Conservation (phyloP, 2,797 vertebrate genomes). For the Peromyscus eremicus region DNA sequence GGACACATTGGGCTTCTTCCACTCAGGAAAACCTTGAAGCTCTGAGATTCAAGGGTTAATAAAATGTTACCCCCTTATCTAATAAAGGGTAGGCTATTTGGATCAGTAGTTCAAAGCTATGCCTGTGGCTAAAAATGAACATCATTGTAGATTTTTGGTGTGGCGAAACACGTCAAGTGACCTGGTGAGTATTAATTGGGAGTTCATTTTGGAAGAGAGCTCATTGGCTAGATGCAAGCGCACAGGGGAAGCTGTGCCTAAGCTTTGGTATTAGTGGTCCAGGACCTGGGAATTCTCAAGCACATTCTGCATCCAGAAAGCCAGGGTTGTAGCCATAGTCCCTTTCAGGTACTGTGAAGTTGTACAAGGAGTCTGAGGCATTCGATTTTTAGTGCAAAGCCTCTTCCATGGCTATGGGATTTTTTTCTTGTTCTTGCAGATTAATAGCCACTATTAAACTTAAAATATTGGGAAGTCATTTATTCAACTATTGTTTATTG, state of each 20-base stretch:
- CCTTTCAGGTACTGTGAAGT: not conserved
- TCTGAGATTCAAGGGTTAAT: slow-evolving; percentile 22
- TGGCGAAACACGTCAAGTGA: not conserved
- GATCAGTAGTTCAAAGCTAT: not conserved
- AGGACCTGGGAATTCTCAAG: not conserved
- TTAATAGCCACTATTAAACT: not conserved
- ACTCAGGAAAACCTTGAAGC: not conserved
- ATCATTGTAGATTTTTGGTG: not conserved
- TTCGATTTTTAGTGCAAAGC: not conserved
- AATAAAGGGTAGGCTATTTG: not conserved
- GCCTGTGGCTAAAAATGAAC: not conserved
- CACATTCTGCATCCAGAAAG: not conserved
- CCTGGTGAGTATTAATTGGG: not conserved
- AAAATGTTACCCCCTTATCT: not conserved
- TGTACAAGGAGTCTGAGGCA: not conserved
- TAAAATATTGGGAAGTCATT: slow-evolving; percentile 4
- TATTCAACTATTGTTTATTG: slow-evolving; percentile 33
- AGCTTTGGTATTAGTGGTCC: not conserved
- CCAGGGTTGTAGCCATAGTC: not conserved
- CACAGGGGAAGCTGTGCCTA: not conserved
- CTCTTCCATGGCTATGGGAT: not conserved
- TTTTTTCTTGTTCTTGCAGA: not conserved
- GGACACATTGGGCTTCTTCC: not conserved
- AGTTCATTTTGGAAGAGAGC: not conserved
- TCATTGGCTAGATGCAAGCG: not conserved